These are phyloP conservation scores for Cyphomyrus discorhynchus DNA, from an alignment of 2,113 vertebrate genomes.

Conservation along the genomic window DNA sequence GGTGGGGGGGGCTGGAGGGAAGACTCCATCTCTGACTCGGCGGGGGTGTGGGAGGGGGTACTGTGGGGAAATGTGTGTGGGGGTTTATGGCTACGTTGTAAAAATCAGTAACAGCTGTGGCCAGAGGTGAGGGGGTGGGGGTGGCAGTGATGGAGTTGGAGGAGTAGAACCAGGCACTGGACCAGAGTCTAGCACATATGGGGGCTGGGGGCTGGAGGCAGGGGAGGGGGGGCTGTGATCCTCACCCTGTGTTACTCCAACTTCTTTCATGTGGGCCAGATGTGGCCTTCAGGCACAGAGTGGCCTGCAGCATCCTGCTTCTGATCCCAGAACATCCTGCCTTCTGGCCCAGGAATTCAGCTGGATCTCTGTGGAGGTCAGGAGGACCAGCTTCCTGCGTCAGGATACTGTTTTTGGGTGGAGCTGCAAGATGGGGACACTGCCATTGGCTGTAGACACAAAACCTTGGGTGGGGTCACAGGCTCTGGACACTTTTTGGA, in stretches of 20 bases:
- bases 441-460: not conserved
- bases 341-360: not conserved
- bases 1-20: conserved; percentile 15
- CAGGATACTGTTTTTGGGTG: not conserved
- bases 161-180: not conserved
- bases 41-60: conserved; percentile 34
- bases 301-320: not conserved
- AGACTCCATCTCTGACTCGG: conserved; percentile 17
- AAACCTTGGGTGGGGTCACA: not conserved
- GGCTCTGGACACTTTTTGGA: not conserved
- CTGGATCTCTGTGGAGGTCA: not conserved
- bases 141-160: not conserved
- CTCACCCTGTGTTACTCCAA: not conserved
- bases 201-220: no score
- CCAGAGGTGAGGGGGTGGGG: conserved; percentile 4
- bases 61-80: conserved; percentile 35
- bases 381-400: not conserved
- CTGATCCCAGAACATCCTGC: not conserved
- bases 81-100: conserved; percentile 44
- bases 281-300: not conserved
- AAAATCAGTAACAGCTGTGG: conserved; percentile 37
- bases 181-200: not conserved
- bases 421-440: not conserved
- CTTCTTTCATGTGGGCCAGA: not conserved
- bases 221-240: not conserved